These are phyloP conservation scores for Neopelma chrysocephalum DNA, from an alignment of 2,797 vertebrate species.

Conservation along the genomic window DNA sequence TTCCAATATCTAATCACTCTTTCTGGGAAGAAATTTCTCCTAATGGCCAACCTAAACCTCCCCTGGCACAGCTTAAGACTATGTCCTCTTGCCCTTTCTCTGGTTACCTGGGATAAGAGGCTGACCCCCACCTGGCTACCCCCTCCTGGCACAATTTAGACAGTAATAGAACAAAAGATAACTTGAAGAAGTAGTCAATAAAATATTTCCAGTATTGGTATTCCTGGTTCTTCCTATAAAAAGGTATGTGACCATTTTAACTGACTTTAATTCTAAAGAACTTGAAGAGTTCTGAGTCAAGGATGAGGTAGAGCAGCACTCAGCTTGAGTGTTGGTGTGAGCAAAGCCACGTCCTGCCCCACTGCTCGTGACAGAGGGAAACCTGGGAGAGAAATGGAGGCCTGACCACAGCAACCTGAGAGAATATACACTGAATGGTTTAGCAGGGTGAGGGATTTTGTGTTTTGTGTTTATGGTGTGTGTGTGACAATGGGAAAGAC, in stretches of 20 bases:
- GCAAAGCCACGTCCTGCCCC: neutral
- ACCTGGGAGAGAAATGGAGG: neutral
- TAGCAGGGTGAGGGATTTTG: neutral
- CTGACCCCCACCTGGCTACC: too few relatives aligned
- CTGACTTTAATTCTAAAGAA: neutral
- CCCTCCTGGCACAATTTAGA: neutral
- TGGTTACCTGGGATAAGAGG: neutral
- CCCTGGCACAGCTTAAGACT: neutral
- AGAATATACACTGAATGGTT: neutral
- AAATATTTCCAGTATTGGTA: neutral
- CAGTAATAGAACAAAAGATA: neutral
- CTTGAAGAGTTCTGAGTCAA: neutral
- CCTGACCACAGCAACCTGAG: neutral
- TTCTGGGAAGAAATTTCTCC: neutral
- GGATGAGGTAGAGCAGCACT: neutral
- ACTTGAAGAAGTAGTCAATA: neutral
- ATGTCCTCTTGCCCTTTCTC: neutral
- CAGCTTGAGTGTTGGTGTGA: neutral
- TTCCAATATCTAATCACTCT: neutral
- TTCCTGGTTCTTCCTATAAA: neutral
- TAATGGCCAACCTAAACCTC: neutral
- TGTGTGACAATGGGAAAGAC: neutral
- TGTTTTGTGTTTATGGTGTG: neutral
- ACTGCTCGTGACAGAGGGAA: too few relatives aligned
- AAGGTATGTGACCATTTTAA: neutral